phyloP scores from a whole-genome alignment of 2,888 invertebrate genomes.

The Leptothorax acervorum region DNA sequence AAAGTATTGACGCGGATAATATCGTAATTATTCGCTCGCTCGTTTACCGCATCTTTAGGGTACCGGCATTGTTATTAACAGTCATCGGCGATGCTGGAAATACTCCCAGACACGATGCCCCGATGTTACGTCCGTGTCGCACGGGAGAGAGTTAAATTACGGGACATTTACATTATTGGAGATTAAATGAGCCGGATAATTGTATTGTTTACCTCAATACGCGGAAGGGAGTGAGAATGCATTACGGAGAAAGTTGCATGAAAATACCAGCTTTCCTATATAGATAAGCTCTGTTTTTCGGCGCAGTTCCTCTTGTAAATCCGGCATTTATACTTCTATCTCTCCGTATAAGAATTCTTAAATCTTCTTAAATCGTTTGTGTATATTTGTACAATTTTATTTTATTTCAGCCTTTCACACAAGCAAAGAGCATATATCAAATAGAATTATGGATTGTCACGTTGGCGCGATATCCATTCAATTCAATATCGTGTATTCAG shows the following conservation, averaged over 20 bases:
- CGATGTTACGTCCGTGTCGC: background rate
- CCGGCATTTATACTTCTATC: background rate
- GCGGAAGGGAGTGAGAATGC: conserved; percentile 2
- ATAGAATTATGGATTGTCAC: conserved; percentile 50
- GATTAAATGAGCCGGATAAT: conserved; percentile 51
- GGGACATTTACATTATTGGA: conserved; percentile 43
- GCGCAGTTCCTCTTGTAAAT: conserved; percentile 2
- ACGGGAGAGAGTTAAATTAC: conserved; percentile 41
- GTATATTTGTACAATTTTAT: conserved; percentile 9
- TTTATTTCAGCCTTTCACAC: conserved; percentile 15
- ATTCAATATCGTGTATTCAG: conserved; percentile 46
- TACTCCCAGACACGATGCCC: conserved; percentile 3
- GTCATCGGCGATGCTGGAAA: conserved; percentile 1
- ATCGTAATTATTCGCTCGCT: conserved; percentile 60
- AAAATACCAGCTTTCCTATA: background rate
- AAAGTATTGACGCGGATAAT: conserved; percentile 60
- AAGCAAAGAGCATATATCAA: conserved; percentile 28
- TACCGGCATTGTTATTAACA: conserved; percentile 33
- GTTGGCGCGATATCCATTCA: conserved; percentile 50
- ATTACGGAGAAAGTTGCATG: conserved; percentile 21
- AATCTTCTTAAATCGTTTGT: conserved; percentile 13
- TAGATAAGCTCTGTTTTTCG: conserved; percentile 4
- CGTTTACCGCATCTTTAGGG: conserved; percentile 42
- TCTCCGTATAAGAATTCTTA: background rate
- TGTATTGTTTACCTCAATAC: conserved; percentile 45